phyloP scores from a whole-genome alignment of 2,113 vertebrate species.

The Eulacestoma nigropectus region DNA sequence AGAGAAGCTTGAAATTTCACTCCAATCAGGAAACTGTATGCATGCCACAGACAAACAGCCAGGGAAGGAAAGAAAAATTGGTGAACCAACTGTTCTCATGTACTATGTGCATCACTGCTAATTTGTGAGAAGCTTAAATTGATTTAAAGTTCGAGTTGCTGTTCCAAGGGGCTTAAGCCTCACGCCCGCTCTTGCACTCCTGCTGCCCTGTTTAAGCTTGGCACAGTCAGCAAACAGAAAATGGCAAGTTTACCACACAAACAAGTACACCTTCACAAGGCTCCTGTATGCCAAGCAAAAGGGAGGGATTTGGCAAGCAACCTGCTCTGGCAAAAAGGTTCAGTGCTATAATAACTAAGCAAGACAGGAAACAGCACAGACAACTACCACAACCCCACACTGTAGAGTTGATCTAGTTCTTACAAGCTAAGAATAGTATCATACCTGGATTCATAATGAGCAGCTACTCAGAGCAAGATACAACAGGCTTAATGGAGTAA shows the following conservation, averaged over 20 bases:
- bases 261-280: background rate
- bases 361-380: background rate
- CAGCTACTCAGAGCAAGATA: background rate
- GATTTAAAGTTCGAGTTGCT: background rate
- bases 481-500: background rate
- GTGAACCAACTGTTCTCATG: background rate
- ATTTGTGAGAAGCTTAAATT: background rate
- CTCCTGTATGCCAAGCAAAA: background rate
- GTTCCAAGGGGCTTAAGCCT: background rate
- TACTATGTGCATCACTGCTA: background rate
- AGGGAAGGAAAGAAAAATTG: background rate
- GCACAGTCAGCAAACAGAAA: background rate
- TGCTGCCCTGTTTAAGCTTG: background rate
- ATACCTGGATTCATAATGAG: background rate
- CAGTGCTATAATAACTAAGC: background rate
- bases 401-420: background rate
- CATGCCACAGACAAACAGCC: background rate
- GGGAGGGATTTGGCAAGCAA: background rate
- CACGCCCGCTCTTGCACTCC: background rate
- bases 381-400: background rate
- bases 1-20: background rate
- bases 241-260: background rate
- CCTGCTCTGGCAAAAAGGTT: background rate
- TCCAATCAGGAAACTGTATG: background rate
- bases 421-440: background rate